These are phyloP conservation scores for Galeruca laticollis DNA, from an alignment of 2,888 invertebrate species.

Conservation along the genomic window DNA sequence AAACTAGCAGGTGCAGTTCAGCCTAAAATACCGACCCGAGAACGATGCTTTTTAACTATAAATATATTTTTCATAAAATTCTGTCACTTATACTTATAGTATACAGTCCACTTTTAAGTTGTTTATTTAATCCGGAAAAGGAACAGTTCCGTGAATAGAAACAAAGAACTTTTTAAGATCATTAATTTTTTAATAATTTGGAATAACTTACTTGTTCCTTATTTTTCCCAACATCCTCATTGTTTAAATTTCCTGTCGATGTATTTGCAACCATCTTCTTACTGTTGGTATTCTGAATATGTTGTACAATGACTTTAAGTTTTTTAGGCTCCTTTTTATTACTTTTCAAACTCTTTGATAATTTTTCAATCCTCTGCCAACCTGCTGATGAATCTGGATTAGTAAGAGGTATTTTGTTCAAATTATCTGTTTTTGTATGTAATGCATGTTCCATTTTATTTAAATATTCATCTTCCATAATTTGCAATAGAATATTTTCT, in stretches of 20 bases:
- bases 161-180: too few relatives aligned
- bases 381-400: slow-evolving; percentile 38
- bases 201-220: not conserved
- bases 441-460: slow-evolving; percentile 52
- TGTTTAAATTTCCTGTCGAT: not conserved
- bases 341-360: slow-evolving; percentile 49
- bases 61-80: too few relatives aligned
- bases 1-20: too few relatives aligned
- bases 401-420: slow-evolving; percentile 9
- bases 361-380: slow-evolving; percentile 53
- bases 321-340: slow-evolving; percentile 43
- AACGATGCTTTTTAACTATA: too few relatives aligned
- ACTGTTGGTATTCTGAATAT: not conserved
- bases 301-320: slow-evolving; percentile 43
- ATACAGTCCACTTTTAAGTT: too few relatives aligned
- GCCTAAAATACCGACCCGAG: too few relatives aligned
- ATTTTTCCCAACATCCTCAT: not conserved
- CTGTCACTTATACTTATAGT: too few relatives aligned
- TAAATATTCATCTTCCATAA: slow-evolving; percentile 58
- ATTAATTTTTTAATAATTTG: too few relatives aligned
- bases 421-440: not conserved
- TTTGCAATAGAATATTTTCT: slow-evolving; percentile 51
- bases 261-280: slow-evolving; percentile 3
- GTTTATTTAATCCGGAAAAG: too few relatives aligned
- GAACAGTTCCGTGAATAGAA: too few relatives aligned